These are phyloP conservation scores for Entelurus aequoreus DNA, from an alignment of 2,113 vertebrate genomes.

Conservation along the genomic window DNA sequence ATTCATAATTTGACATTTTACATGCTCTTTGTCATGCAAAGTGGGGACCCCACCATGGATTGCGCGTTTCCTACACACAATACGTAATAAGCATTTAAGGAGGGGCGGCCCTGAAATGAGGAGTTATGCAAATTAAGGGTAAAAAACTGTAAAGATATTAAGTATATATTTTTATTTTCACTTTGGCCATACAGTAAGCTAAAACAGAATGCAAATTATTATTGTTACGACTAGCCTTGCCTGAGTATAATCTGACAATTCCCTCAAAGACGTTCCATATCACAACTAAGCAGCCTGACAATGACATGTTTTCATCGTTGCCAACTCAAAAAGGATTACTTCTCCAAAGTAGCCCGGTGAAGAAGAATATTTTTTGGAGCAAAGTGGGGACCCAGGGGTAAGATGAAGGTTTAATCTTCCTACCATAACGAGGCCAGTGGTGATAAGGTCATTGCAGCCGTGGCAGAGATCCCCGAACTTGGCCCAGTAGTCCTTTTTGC, in stretches of 20 bases:
- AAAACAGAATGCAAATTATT: background rate
- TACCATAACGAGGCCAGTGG: slow-evolving; percentile 97
- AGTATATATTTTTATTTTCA: no score
- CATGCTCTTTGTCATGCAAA: no score
- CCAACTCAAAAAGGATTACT: slow-evolving; percentile 14
- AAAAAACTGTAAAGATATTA: no score
- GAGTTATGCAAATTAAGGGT: no score
- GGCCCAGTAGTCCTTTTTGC: slow-evolving; percentile 96
- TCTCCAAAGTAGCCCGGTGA: background rate
- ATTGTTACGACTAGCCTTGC: background rate
- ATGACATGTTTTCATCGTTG: background rate
- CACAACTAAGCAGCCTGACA: slow-evolving; percentile 3
- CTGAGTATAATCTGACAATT: background rate
- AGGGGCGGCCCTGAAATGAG: no score
- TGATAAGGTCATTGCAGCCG: slow-evolving; percentile 91
- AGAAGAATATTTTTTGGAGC: slow-evolving; percentile 6
- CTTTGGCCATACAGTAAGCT: background rate
- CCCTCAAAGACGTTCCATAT: slow-evolving; percentile 5
- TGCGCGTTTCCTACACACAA: no score
- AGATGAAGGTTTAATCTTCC: slow-evolving; percentile 40
- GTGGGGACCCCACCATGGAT: no score
- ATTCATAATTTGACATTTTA: no score
- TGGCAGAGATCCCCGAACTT: slow-evolving; percentile 92
- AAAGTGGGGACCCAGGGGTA: slow-evolving; percentile 37
- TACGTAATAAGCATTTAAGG: no score